Base-by-base conservation (phyloP, 2,797 vertebrate genomes). In the Xiphorhynchus erythropygius region DNA sequence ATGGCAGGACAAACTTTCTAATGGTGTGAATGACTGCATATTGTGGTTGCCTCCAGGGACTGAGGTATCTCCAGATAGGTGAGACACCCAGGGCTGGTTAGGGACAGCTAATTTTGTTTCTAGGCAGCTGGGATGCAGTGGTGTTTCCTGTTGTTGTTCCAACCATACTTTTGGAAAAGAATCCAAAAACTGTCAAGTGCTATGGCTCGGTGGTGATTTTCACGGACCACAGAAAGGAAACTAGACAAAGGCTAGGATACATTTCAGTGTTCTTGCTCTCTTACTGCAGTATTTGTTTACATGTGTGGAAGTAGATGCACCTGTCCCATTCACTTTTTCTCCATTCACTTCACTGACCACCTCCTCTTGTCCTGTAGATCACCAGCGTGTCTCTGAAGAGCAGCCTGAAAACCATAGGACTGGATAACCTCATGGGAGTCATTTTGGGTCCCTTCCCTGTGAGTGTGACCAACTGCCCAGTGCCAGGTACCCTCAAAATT, bases 381-480 rank as follows among this genome's bases (percentile, higher is more conserved):
- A 2, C 14, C 0, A 0, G 12, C 6, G 14, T 42, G n/a, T 33
- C 35, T 42, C n/a, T 71, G 21, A 57, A 75, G 33, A 1, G 0
- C 41, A 57, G 53, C 19, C 47, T 55, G n/a, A 70, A 85, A 91
- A 47, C 19, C 23, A 33, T 6, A 11, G 46, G 37, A 39, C 30
- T 30, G 37, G 33, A 9, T 35, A 16, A n/a, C 28, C 4, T 63
- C 18, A 13, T 56, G 23, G 73, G 17, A 90, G 5, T 19, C 22
- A 42, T 81, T 81, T 56, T 68, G 46, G 24, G 25, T 75, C 60
- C 16, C 18, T 84, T 77, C 23, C 22, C 39, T 3, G 1, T 4
- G 4, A 65, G 6, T 16, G 35, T 5, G 4, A 17, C 23, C 63
- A 65, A 21, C n/a, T 69, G 41, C 28, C 41, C 32, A 32, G 39